These are phyloP conservation scores for Drosophila stalkeri DNA, from an alignment of 2,888 invertebrate genomes.

Conservation along the genomic window DNA sequence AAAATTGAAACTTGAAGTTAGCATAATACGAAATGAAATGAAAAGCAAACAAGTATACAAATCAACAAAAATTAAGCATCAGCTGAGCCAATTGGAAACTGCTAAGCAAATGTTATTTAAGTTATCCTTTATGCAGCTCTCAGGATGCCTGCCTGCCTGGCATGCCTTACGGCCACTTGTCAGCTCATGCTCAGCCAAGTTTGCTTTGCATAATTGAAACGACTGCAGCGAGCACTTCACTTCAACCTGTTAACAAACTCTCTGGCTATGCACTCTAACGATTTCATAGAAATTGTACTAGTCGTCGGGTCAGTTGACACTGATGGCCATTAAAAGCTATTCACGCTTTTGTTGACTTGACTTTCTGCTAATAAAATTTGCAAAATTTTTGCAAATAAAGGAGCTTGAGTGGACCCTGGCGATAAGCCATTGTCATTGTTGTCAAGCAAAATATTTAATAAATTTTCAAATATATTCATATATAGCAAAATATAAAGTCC, in stretches of 20 bases:
- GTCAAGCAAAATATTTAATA: not conserved
- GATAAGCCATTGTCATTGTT: not conserved
- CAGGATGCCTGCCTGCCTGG: not conserved
- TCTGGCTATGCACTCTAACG: too few species aligned
- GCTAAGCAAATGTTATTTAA: not conserved
- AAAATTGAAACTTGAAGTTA: not conserved
- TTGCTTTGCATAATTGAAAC: conserved; percentile 61
- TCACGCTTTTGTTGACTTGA: conserved; percentile 5
- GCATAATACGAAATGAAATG: not conserved
- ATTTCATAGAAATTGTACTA: conserved; percentile 14
- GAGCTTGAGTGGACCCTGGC: not conserved
- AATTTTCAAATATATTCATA: not conserved
- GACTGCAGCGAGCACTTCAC: not conserved
- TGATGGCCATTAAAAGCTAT: conserved; percentile 3
- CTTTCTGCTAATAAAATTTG: conserved; percentile 7
- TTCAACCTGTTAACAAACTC: not conserved
- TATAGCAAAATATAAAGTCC: not conserved
- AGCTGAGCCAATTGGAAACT: not conserved
- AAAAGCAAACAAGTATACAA: not conserved
- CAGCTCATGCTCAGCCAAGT: conserved; percentile 33
- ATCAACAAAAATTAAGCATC: not conserved
- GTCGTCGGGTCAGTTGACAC: conserved; percentile 18
- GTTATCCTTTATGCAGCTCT: not conserved
- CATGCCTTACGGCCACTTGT: conserved; percentile 44
- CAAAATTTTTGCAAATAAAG: not conserved